phyloP scores from a whole-genome alignment of 2,888 invertebrate species.

The Sarcophaga carnaria region DNA sequence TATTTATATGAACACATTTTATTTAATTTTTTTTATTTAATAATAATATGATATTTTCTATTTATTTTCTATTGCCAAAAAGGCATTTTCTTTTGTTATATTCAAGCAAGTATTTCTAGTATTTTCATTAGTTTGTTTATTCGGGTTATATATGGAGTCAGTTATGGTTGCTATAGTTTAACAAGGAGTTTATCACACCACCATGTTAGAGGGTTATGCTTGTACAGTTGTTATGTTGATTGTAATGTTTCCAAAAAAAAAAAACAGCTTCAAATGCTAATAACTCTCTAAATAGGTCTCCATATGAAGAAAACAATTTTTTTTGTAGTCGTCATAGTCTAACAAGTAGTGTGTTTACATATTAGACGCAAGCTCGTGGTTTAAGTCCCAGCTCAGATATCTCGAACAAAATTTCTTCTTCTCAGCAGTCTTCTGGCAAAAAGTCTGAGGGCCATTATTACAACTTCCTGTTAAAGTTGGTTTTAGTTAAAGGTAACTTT shows the following conservation, averaged over 20 bases:
- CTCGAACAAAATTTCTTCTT: too few species aligned
- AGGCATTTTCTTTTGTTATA: conserved; percentile 18
- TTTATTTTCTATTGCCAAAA: conserved; percentile 44
- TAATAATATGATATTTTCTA: conserved; percentile 36
- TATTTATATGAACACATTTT: conserved; percentile 47
- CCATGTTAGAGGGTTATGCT: background rate
- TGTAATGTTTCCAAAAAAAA: background rate
- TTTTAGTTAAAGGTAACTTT: too few species aligned
- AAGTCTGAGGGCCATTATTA: too few species aligned
- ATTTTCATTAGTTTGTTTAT: conserved; percentile 82
- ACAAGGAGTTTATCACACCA: conserved; percentile 53
- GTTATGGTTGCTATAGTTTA: conserved; percentile 79
- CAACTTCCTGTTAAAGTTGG: too few species aligned
- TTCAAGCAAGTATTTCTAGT: conserved; percentile 23
- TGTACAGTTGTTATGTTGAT: background rate
- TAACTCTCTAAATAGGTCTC: too few species aligned
- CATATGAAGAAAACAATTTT: too few species aligned
- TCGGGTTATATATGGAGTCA: conserved; percentile 75
- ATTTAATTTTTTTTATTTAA: background rate
- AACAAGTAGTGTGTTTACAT: too few species aligned
- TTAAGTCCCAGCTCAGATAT: too few species aligned
- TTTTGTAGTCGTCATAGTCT: too few species aligned
- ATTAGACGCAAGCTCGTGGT: too few species aligned
- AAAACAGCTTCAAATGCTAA: too few species aligned
- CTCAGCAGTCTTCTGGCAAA: too few species aligned